A percentile compares a stretch with the other conserved stretches of the same genome.
These are phyloP conservation scores for Lasiommata megera DNA, from an alignment of 2,888 invertebrate species.

Conservation along the genomic window DNA sequence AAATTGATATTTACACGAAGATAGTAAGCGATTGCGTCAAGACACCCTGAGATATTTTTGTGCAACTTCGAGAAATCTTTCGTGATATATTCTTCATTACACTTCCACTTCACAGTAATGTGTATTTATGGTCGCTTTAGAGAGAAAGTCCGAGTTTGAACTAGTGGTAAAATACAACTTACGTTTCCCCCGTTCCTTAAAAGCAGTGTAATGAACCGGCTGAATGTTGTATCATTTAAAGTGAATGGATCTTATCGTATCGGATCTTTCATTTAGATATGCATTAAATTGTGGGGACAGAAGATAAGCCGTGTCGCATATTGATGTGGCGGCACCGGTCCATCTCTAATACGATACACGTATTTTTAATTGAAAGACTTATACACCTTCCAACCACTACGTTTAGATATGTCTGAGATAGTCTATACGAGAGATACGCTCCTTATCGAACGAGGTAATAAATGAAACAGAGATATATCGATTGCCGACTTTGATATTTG, in stretches of 20 bases:
- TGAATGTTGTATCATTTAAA: slow-evolving; percentile 61
- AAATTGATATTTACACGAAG: too few relatives aligned
- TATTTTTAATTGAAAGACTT: slow-evolving; percentile 59
- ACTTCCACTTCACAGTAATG: slow-evolving; percentile 26
- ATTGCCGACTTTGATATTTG: slow-evolving; percentile 4
- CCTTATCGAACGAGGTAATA: slow-evolving; percentile 42
- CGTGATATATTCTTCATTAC: slow-evolving; percentile 18
- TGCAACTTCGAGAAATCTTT: slow-evolving; percentile 15
- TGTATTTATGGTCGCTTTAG: slow-evolving; percentile 34
- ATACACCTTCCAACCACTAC: slow-evolving; percentile 61
- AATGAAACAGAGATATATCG: slow-evolving; percentile 21
- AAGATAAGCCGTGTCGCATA: slow-evolving; percentile 70
- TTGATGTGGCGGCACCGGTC: slow-evolving; percentile 55
- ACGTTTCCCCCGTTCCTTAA: slow-evolving; percentile 55
- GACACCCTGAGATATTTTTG: neutral
- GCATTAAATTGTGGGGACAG: slow-evolving; percentile 71
- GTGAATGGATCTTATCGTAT: slow-evolving; percentile 73
- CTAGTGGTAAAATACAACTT: slow-evolving; percentile 56
- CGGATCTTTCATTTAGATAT: slow-evolving; percentile 77
- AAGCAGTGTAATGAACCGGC: slow-evolving; percentile 65
- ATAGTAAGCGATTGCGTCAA: too few relatives aligned
- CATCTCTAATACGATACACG: slow-evolving; percentile 52
- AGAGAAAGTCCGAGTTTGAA: slow-evolving; percentile 35
- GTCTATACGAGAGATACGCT: slow-evolving; percentile 44
- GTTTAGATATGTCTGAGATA: slow-evolving; percentile 53